These are phyloP conservation scores for Sprattus sprattus DNA, from an alignment of 2,113 vertebrate genomes.

Conservation along the genomic window DNA sequence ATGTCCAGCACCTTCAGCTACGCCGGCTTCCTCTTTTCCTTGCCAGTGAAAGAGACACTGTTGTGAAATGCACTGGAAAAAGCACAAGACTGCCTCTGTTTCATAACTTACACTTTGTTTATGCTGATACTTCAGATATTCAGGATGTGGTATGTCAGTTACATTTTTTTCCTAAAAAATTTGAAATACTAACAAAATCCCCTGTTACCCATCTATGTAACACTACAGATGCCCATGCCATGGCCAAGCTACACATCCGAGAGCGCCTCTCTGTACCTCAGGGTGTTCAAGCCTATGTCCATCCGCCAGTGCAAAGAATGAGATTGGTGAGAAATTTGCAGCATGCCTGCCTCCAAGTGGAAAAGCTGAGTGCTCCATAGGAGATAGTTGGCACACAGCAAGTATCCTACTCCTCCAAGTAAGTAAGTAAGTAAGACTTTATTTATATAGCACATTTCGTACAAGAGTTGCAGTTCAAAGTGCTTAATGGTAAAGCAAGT, in stretches of 20 bases:
- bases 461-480: too few species aligned
- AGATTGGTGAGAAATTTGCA: neutral
- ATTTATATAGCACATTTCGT: too few species aligned
- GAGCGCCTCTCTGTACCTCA: neutral
- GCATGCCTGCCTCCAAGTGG: neutral
- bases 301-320: neutral
- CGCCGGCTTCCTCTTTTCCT: slow-evolving; percentile 45
- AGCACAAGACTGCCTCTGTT: slow-evolving; percentile 40
- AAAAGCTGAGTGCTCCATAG: neutral
- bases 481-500: too few species aligned
- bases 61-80: slow-evolving; percentile 35
- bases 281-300: neutral
- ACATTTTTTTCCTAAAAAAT: neutral
- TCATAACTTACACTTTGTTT: slow-evolving; percentile 15
- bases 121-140: slow-evolving; percentile 18
- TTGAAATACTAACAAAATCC: neutral
- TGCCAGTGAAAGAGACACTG: slow-evolving; percentile 53
- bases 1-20: slow-evolving; percentile 31
- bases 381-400: neutral
- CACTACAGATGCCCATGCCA: neutral
- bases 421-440: too few species aligned
- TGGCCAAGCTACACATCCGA: neutral
- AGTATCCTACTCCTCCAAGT: neutral
- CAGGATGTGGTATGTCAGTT: neutral
- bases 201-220: neutral